A percentile compares a stretch with the other conserved stretches of the same genome.
These are phyloP conservation scores for Centrocercus urophasianus DNA, from an alignment of 2,113 vertebrate species.

Conservation along the genomic window DNA sequence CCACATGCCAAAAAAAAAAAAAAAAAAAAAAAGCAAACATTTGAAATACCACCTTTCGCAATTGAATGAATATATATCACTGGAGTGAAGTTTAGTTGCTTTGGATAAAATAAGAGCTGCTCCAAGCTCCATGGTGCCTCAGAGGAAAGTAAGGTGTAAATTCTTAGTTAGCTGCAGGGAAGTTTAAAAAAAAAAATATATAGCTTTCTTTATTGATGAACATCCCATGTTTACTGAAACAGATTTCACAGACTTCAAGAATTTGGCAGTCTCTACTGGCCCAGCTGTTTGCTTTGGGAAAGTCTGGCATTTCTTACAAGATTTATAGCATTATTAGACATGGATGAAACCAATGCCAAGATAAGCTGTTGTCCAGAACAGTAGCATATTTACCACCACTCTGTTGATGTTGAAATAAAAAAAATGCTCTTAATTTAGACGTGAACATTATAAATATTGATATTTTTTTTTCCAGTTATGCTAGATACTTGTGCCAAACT, in stretches of 20 bases:
- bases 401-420: not conserved
- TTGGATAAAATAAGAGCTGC: not conserved
- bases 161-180: not conserved
- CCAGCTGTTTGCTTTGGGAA: constrained; percentile 31
- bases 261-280: not conserved
- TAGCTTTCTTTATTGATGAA: not conserved
- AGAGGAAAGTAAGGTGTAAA: not conserved
- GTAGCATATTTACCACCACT: not conserved
- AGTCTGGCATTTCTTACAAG: constrained; percentile 12
- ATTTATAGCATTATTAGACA: constrained; percentile 7
- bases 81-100: not conserved
- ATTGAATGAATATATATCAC: not conserved
- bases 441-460: constrained; percentile 4
- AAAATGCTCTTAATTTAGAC: not conserved
- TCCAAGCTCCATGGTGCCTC: not conserved
- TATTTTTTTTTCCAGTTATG: not conserved
- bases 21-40: not conserved
- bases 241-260: not conserved
- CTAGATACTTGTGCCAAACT: not conserved
- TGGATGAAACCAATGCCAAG: constrained; percentile 12
- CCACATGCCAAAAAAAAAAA: not conserved
- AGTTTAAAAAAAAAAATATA: not conserved
- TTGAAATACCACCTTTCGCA: not conserved
- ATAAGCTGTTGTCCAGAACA: not conserved
- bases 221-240: not conserved